phyloP scores from a whole-genome alignment of 1,140 invertebrate species.

The Magallana angulata region DNA sequence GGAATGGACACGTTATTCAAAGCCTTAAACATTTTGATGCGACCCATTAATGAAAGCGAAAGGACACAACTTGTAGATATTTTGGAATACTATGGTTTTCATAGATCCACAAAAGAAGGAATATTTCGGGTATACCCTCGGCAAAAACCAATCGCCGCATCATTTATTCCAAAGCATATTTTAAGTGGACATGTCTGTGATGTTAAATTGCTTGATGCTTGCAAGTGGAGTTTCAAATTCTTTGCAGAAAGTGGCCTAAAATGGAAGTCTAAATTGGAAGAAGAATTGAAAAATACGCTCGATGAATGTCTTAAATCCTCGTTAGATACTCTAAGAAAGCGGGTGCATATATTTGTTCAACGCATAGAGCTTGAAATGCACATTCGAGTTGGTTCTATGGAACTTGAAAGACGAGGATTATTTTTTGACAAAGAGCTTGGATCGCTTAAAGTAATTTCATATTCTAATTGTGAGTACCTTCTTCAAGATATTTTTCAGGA shows the following conservation, averaged over 20 bases:
- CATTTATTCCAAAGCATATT: background rate
- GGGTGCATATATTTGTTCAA: background rate
- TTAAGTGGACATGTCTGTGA: background rate
- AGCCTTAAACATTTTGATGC: background rate
- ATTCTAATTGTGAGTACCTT: background rate
- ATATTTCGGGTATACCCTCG: background rate
- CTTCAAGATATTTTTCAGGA: background rate
- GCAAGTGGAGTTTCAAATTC: background rate
- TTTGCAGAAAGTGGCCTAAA: background rate
- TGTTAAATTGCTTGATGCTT: background rate
- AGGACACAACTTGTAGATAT: background rate
- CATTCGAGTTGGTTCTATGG: background rate
- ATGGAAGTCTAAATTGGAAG: background rate
- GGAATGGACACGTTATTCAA: constrained; percentile 23
- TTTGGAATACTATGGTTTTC: background rate
- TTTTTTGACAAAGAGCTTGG: background rate
- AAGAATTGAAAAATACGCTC: background rate
- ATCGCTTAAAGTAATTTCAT: background rate
- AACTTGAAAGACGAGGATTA: background rate
- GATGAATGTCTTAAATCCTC: background rate
- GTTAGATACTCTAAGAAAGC: background rate
- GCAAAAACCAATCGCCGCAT: background rate
- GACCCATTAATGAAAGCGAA: background rate
- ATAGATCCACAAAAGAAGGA: background rate
- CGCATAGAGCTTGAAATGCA: constrained; percentile 11